Conservation (phyloP, 2,797 vertebrate species). For the Acanthiza pusilla region DNA sequence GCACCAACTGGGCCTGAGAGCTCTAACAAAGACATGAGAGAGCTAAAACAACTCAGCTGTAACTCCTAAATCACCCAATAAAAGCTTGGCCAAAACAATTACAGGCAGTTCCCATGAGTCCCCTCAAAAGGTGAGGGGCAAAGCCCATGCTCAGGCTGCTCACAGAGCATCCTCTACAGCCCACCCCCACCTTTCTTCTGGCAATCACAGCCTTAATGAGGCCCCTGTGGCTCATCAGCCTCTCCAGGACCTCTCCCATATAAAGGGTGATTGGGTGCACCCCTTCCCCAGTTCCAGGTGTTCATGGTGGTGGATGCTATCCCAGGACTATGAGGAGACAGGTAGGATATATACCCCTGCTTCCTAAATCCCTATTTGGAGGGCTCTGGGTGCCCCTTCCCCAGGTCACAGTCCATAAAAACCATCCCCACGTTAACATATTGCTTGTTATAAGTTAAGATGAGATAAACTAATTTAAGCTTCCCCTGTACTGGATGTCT, state of each 20-base stretch:
- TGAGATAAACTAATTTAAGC: constrained; percentile 55
- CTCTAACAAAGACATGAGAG: background rate
- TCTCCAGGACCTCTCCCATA: background rate
- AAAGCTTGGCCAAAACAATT: background rate
- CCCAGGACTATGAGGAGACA: fast-evolving
- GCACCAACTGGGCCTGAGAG: fast-evolving
- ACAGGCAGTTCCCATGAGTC: fast-evolving
- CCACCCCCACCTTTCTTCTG: background rate
- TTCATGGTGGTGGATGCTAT: fast-evolving
- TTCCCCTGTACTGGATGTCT: constrained; percentile 53
- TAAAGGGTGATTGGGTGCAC: background rate
- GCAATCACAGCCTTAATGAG: background rate
- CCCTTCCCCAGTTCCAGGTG: fast-evolving
- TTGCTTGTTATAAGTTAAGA: constrained; percentile 2
- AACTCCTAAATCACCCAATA: background rate
- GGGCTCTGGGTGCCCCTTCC: background rate
- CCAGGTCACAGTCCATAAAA: background rate
- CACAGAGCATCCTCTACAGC: background rate
- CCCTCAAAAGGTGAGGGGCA: background rate
- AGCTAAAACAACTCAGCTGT: background rate
- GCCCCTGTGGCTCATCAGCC: background rate
- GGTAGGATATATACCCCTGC: fast-evolving
- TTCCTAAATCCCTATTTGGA: fast-evolving
- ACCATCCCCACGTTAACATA: background rate
- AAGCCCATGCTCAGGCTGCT: background rate